A percentile compares a stretch with the other conserved stretches of the same genome.
These are phyloP conservation scores for Monochamus saltuarius DNA, from an alignment of 1,140 invertebrate species.

Conservation along the genomic window DNA sequence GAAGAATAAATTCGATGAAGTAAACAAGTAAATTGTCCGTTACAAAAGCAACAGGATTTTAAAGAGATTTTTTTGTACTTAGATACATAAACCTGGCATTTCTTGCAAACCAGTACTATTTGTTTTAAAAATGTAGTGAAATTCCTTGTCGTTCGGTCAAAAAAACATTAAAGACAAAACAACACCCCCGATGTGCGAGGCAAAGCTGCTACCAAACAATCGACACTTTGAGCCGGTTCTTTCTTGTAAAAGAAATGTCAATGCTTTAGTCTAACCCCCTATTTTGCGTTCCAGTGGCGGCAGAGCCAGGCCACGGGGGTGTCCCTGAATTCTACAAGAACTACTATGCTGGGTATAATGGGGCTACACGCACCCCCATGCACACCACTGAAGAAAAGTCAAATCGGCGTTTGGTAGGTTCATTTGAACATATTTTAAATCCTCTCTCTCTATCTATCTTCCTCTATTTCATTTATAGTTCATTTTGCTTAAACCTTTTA, in stretches of 20 bases:
- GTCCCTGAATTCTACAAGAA: constrained; percentile 81
- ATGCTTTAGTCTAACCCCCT: constrained; percentile 55
- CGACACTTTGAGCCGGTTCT: constrained; percentile 26
- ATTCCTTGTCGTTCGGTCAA: neutral
- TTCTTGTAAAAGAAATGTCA: constrained; percentile 19
- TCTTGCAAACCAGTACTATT: too few relatives aligned
- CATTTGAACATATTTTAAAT: constrained; percentile 15
- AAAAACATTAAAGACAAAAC: constrained; percentile 16
- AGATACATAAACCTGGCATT: too few relatives aligned
- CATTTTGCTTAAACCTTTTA: too few relatives aligned
- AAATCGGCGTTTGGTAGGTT: constrained; percentile 68
- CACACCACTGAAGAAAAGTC: constrained; percentile 62
- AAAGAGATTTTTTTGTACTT: too few relatives aligned
- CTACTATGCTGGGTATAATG: constrained; percentile 63
- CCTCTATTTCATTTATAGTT: constrained; percentile 4
- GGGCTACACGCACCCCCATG: constrained; percentile 57
- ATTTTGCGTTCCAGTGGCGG: constrained; percentile 76
- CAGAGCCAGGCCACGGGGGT: constrained; percentile 66
- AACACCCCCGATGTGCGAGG: constrained; percentile 47
- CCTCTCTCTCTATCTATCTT: constrained; percentile 14
- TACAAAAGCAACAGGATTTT: too few relatives aligned
- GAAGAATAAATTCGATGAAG: too few relatives aligned
- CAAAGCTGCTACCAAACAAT: constrained; percentile 39
- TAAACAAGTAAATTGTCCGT: too few relatives aligned
- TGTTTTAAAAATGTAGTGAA: neutral